phyloP scores from a whole-genome alignment of 2,797 vertebrate species.

The Rhinoraja longicauda region DNA sequence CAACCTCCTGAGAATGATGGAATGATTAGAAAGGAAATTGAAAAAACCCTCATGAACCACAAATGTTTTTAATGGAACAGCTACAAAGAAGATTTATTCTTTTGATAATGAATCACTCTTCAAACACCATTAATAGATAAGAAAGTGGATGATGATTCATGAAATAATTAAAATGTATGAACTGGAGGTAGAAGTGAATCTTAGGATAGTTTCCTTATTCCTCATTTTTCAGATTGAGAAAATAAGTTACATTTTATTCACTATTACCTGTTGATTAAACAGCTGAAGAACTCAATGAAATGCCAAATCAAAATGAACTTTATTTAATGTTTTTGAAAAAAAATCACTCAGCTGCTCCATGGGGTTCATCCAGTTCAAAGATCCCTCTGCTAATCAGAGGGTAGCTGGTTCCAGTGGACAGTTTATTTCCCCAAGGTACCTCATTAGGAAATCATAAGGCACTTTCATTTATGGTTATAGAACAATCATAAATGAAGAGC shows the following conservation, averaged over 20 bases:
- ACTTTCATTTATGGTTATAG: not conserved
- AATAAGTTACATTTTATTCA: not conserved
- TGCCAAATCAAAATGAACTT: not conserved
- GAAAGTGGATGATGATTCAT: not conserved
- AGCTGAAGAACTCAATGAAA: not conserved
- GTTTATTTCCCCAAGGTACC: not conserved
- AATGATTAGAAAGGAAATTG: not conserved
- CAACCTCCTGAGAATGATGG: not conserved
- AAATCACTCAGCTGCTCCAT: not conserved
- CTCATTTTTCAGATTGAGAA: not conserved
- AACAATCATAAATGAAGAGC: not conserved
- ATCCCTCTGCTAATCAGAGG: not conserved
- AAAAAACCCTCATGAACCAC: not conserved
- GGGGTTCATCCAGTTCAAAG: not conserved
- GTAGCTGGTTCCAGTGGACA: not conserved
- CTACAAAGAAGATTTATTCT: too few species aligned
- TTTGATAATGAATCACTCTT: not conserved
- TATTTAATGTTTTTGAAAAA: not conserved
- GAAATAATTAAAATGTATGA: not conserved
- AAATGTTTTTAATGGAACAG: not conserved
- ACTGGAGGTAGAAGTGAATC: not conserved
- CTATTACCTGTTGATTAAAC: not conserved
- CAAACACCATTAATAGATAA: not conserved
- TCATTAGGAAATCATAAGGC: not conserved
- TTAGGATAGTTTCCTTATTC: not conserved